phyloP scores from a whole-genome alignment of 2,797 vertebrate species.

The Hydrolagus colliei region DNA sequence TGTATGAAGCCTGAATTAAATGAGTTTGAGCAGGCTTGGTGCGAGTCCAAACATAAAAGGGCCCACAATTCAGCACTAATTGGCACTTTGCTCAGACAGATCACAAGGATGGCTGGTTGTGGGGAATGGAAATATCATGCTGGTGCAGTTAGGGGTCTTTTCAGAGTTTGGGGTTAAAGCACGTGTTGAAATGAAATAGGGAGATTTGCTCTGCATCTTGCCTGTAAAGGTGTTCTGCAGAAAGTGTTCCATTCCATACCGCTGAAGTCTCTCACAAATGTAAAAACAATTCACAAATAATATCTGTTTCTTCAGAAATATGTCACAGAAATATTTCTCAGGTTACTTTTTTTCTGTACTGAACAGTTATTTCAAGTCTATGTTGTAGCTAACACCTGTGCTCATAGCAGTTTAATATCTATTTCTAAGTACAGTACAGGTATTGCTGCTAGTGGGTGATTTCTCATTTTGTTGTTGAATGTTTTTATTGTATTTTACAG shows the following conservation, averaged over 20 bases:
- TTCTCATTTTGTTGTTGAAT: not conserved
- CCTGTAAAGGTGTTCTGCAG: not conserved
- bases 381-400: no score
- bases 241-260: not conserved
- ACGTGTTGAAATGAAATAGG: not conserved
- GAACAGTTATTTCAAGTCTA: no score
- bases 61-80: not conserved
- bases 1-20: not conserved
- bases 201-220: not conserved
- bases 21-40: not conserved
- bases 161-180: not conserved
- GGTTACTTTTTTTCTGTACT: no score
- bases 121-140: not conserved
- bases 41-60: not conserved
- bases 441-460: conserved; percentile 41
- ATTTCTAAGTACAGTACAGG: conserved; percentile 70
- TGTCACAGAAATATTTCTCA: no score
- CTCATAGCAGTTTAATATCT: conserved; percentile 66
- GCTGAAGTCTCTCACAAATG: not conserved
- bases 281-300: not conserved
- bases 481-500: not conserved
- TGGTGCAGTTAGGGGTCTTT: not conserved
- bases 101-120: not conserved
- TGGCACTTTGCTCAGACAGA: not conserved
- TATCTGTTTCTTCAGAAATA: no score